phyloP scores from a whole-genome alignment of 2,797 vertebrate genomes.

The Acridotheres tristis region DNA sequence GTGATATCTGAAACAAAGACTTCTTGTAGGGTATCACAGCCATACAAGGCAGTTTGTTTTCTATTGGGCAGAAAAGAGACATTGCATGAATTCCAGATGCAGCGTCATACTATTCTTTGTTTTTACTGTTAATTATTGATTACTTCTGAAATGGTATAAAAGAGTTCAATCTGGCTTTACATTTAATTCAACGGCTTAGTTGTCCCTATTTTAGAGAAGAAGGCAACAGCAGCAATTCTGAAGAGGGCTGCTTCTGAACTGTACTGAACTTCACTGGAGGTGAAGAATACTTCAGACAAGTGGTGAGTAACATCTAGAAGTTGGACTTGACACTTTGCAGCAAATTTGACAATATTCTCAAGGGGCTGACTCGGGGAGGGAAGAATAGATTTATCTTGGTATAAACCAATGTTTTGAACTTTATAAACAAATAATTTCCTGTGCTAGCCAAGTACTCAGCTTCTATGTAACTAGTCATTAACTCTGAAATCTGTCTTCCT shows the following conservation, averaged over 20 bases:
- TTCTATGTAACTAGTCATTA: not conserved
- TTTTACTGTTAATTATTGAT: conserved; percentile 54
- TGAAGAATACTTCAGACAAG: not conserved
- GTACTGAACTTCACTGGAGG: not conserved
- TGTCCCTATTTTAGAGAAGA: not conserved
- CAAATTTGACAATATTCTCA: not conserved
- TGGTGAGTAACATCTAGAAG: not conserved
- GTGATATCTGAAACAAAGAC: conserved; percentile 22
- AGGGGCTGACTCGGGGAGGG: not conserved
- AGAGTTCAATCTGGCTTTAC: conserved; percentile 3
- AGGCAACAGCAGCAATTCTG: not conserved
- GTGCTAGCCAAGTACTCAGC: not conserved
- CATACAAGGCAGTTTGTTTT: conserved; percentile 24
- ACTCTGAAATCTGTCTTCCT: not conserved
- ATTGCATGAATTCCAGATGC: conserved; percentile 10
- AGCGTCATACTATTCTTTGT: not conserved
- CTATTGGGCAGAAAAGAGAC: not conserved
- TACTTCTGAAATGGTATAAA: conserved; percentile 42
- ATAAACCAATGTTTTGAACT: not conserved
- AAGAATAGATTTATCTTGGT: not conserved
- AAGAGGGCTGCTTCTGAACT: not conserved
- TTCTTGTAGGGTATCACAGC: not conserved
- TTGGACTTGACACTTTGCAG: not conserved
- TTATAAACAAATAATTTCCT: not conserved
- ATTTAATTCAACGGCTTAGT: not conserved